Base-by-base conservation (phyloP, 2,888 invertebrate species). In the Sinotaia quadrata region DNA sequence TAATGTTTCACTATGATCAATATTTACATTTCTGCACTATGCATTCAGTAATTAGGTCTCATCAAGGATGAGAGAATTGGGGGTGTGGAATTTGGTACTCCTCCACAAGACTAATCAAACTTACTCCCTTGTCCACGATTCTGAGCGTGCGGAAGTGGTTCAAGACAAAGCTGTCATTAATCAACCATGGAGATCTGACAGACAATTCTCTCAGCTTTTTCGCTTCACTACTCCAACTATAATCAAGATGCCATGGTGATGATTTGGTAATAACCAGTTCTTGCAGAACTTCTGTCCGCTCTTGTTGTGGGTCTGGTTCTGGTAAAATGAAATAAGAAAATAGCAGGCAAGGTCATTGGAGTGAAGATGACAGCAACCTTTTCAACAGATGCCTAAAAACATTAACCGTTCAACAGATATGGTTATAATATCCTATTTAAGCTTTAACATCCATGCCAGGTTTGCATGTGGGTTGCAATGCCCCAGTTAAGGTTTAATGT, bases 151-250 rank as follows among this genome's bases (percentile, higher is more conserved):
- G 83, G 67, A 87, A 87, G 66, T 85, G 79, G 56, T 72, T 78
- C n/a, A 81, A 74, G 4, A 87, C 78, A 77, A 87, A 87, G 47
- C 75, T 75, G 21, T 84, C 78, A 72, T 84, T 83, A n/a, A 87
- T 83, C 7, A 85, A 78, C 84, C 85, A 84, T 51, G 87, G 87
- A 24, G 85, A 84, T 59, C 81, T 81, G n/a, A 87, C 85, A 36
- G 87, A 84, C 29, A 86, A 79, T 69, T 87, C 85, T 58, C 87
- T 69, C 58, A 87, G 74, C 29, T 78, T 67, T 47, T 79, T 78
- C 5, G 87, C 87, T 69, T 87, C 87, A 49, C 81, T 73, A 59
- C 85, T 86, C 87, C 87, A 87, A 74, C 84, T 85, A 75, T 85
- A 87, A 68, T 87, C 87, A 34, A 84, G 74, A 61, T 85, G 80